Evolutionary conservation across 2,888 invertebrate species (phyloP), one percentile per base, ranked within the genome.

Genomic region (Cepaea hortensis): DNA sequence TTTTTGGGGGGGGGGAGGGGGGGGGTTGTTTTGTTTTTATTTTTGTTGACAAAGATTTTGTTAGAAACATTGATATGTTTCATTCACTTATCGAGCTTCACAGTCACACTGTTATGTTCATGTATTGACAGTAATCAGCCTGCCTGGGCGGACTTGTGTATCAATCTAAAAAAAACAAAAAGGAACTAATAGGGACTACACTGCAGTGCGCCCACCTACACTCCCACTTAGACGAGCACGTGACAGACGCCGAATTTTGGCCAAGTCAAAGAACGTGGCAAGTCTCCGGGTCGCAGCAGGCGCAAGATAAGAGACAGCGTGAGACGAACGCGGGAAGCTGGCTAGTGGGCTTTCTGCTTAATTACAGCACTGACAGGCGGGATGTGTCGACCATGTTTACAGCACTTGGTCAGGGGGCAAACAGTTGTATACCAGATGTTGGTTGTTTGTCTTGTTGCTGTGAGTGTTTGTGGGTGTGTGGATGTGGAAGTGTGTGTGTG

Each of bases 241-340:
- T 23, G 20, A 6, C 70, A 11, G 23, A 70, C 20, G n/a, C 55
- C 55, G 11, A 50, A 68, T 13, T 2, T 61, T 79, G 23, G n/a
- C 61, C 20, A 23, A 79, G 9, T 79, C 55, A 46, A 61, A 61
- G 46, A 79, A 79, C 23, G 23, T 61, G 1, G 23, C 20, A 23
- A 55, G 13, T 55, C 75, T 61, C 61, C 4, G n/a, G 23, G 11
- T 61, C 77, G 5, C 61, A 79, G 61, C 77, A 9, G 0, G 77
- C 3, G 13, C 7, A 79, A 61, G 77, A 79, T 79, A 79, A 79
- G 77, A 79, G 5, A 6, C 77, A 79, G 77, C 77, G 48, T 1
- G 77, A 79, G 61, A 23, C 11, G n/a, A n/a, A 55, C 77, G 23
- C 75, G 11, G 55, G 77, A n/a, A 0, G 4, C 77, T 61, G 6